phyloP scores from a whole-genome alignment of 1,140 invertebrate genomes.

The Aphelenchoides besseyi region DNA sequence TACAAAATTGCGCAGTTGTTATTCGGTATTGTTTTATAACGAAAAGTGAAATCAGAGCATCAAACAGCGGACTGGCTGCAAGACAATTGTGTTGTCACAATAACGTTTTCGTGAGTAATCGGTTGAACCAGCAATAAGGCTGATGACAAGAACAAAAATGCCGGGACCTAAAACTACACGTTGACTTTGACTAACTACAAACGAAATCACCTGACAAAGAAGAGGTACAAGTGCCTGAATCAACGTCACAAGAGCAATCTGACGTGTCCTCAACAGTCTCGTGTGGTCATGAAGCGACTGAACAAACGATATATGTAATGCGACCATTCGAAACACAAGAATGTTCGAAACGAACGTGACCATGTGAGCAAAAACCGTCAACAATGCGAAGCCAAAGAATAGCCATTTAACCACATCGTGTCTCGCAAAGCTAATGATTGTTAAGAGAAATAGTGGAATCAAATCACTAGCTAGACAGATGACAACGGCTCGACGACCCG shows the following conservation, averaged over 20 bases:
- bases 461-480: conserved; percentile 42
- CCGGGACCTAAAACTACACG: conserved; percentile 39
- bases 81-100: conserved; percentile 49
- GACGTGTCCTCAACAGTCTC: conserved; percentile 47
- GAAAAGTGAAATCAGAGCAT: conserved; percentile 47
- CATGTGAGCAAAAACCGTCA: conserved; percentile 48
- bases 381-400: conserved; percentile 47
- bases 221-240: conserved; percentile 50
- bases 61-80: conserved; percentile 45
- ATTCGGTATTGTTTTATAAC: conserved; percentile 49
- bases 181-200: conserved; percentile 24
- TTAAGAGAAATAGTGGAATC: conserved; percentile 44
- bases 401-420: conserved; percentile 42
- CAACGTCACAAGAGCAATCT: conserved; percentile 52
- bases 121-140: conserved; percentile 44
- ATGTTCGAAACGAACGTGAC: conserved; percentile 49
- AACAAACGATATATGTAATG: conserved; percentile 47
- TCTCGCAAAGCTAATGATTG: no score
- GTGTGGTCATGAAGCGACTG: conserved; percentile 48
- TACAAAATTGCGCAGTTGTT: no score
- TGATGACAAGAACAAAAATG: conserved; percentile 48
- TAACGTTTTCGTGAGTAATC: conserved; percentile 39
- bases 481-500: conserved; percentile 41
- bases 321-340: conserved; percentile 51
- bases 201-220: conserved; percentile 47